phyloP scores from a whole-genome alignment of 2,113 vertebrate species.

The Capricornis sumatraensis region DNA sequence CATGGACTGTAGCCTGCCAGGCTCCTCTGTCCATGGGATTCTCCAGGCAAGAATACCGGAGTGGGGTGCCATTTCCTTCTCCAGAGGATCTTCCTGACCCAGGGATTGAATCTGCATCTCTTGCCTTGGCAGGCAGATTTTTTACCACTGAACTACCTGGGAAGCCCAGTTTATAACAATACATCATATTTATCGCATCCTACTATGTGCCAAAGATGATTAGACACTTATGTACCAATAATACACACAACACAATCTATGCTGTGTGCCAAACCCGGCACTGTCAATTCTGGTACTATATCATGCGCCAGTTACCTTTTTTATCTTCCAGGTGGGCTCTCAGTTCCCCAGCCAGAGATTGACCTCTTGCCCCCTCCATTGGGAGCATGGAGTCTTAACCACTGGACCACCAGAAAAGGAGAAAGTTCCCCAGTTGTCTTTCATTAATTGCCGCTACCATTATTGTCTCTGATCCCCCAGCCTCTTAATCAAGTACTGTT shows the following conservation, averaged over 20 bases:
- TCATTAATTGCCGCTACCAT: rapidly evolving
- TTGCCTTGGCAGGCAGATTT: neutral
- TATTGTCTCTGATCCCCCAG: neutral
- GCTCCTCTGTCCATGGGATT: neutral
- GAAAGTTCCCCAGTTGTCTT: neutral
- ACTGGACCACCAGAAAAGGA: neutral
- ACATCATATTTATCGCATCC: neutral
- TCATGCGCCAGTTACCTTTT: neutral
- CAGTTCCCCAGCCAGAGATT: neutral
- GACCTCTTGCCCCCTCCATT: neutral
- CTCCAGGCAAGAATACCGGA: neutral
- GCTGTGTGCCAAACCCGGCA: neutral
- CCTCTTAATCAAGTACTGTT: neutral
- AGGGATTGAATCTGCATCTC: neutral
- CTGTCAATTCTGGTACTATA: neutral
- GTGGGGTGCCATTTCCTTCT: neutral
- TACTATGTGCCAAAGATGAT: neutral
- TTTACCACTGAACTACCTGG: neutral
- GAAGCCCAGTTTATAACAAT: neutral
- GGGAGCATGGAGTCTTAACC: neutral
- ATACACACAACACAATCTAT: neutral
- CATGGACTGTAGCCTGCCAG: neutral
- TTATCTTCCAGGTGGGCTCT: neutral
- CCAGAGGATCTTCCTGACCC: neutral
- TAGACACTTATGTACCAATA: neutral